These are phyloP conservation scores for Tanaodytes sp. DNA, from an alignment of 2,888 invertebrate species.

Conservation along the genomic window DNA sequence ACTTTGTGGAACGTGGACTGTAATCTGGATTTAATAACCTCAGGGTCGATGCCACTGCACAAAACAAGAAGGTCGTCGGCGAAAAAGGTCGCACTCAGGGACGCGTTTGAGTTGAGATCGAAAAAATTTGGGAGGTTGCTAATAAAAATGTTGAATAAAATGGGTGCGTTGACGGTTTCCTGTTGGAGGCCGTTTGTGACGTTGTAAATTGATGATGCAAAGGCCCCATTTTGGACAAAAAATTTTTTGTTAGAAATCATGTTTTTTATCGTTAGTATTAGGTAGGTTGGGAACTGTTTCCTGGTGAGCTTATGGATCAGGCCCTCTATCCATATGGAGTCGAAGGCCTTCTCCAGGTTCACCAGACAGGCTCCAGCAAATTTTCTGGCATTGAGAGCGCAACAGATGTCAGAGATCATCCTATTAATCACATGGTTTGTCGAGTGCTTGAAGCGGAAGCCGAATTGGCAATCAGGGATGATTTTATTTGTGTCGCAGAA, in stretches of 20 bases:
- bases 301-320: not conserved
- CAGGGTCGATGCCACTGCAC: not conserved
- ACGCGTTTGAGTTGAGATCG: not conserved
- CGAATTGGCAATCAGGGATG: not conserved
- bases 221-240: not conserved
- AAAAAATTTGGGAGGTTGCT: not conserved
- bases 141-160: not conserved
- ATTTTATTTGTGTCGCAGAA: not conserved
- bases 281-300: not conserved
- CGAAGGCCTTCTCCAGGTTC: too few relatives aligned
- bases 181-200: not conserved
- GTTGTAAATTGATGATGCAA: not conserved
- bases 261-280: not conserved
- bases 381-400: not conserved
- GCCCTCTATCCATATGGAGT: not conserved
- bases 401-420: not conserved
- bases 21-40: not conserved
- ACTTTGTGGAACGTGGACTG: not conserved
- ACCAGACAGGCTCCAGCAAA: not conserved
- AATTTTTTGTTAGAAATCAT: too few relatives aligned
- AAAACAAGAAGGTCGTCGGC: not conserved
- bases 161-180: not conserved
- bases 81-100: not conserved
- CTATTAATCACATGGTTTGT: not conserved
- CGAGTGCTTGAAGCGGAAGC: not conserved